phyloP scores from a whole-genome alignment of 2,797 vertebrate species.

The Oryzias sinensis region DNA sequence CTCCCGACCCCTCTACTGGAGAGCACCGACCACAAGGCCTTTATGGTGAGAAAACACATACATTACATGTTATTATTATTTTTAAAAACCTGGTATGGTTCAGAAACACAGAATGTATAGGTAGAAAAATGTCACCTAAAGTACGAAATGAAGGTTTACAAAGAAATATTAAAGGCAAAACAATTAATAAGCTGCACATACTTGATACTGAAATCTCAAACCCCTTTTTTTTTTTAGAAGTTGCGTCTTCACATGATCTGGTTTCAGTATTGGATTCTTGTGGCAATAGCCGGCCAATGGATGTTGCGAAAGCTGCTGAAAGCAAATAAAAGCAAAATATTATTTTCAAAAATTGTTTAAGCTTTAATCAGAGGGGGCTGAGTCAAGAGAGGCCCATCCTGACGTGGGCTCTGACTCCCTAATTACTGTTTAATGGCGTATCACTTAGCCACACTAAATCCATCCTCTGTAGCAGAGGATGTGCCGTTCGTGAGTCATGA shows the following conservation, averaged over 20 bases:
- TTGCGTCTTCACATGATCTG: no score
- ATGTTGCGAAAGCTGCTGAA: constrained; percentile 8
- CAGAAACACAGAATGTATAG: no score
- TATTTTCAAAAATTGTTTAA: constrained; percentile 27
- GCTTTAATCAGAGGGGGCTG: constrained; percentile 27
- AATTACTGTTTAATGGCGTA: constrained; percentile 64
- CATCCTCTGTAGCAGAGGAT: constrained; percentile 39
- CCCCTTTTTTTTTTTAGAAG: no score
- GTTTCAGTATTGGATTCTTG: not conserved
- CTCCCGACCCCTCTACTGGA: constrained; percentile 83
- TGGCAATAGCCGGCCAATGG: not conserved
- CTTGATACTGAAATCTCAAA: not conserved
- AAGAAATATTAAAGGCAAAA: not conserved
- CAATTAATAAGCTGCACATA: not conserved
- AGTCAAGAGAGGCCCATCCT: constrained; percentile 46
- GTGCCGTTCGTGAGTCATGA: constrained; percentile 24
- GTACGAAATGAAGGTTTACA: no score
- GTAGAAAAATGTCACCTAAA: no score
- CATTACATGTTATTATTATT: no score
- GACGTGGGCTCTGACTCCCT: constrained; percentile 52
- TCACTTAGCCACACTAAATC: constrained; percentile 61
- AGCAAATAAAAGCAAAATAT: constrained; percentile 22
- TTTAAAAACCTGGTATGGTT: no score
- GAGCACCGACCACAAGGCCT: constrained; percentile 74
- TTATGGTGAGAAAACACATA: constrained; percentile 74